A percentile compares a stretch with the other conserved stretches of the same genome.
Evolutionary conservation across 2,113 vertebrate genomes (phyloP).

Genomic region (Odontesthes bonariensis): DNA sequence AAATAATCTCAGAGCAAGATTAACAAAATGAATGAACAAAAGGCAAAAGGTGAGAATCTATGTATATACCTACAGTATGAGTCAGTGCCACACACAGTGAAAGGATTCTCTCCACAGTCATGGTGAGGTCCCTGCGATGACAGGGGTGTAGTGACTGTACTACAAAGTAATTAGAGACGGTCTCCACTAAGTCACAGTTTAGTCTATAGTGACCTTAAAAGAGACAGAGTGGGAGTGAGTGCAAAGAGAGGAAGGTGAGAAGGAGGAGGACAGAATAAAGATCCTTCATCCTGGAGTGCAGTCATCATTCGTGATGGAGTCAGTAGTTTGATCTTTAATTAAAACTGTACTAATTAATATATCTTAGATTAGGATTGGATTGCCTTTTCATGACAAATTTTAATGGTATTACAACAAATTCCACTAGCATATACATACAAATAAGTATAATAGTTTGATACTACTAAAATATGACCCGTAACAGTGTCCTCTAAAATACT

Average conservation of each 20-base stretch:
- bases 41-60: constrained; percentile 28
- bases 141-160: constrained; percentile 65
- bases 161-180: constrained; percentile 76
- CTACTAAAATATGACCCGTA: no score
- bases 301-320: background rate
- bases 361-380: background rate
- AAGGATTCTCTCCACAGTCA: constrained; percentile 54
- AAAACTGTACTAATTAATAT: background rate
- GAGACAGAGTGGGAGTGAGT: constrained; percentile 79
- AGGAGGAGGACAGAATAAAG: constrained; percentile 34
- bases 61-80: constrained; percentile 21
- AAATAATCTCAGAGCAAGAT: constrained; percentile 49
- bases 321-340: constrained; percentile 11
- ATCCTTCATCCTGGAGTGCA: background rate
- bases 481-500: no score
- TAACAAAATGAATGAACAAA: constrained; percentile 31
- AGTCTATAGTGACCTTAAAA: constrained; percentile 75
- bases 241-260: constrained; percentile 62
- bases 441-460: no score
- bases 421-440: accelerated
- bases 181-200: constrained; percentile 78
- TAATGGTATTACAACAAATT: background rate
- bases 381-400: background rate
- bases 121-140: constrained; percentile 65
- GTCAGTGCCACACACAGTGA: constrained; percentile 73